phyloP scores from a whole-genome alignment of 2,888 invertebrate genomes.

The Ichneumoninae sp. region DNA sequence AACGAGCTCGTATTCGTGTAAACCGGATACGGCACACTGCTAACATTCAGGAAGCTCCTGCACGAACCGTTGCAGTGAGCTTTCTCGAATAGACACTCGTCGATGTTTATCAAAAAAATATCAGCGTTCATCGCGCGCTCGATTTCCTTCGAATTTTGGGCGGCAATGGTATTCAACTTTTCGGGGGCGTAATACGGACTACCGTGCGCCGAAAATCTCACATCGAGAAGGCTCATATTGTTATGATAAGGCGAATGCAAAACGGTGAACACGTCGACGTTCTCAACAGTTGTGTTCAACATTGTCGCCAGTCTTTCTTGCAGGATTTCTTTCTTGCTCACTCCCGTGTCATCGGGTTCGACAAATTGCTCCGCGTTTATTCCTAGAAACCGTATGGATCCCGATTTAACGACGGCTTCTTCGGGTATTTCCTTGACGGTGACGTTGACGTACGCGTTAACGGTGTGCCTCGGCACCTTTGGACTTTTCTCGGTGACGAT shows the following conservation, averaged over 20 bases:
- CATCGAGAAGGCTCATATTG: constrained; percentile 89
- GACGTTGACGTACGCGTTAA: constrained; percentile 94
- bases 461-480: constrained; percentile 85
- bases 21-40: constrained; percentile 91
- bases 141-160: constrained; percentile 89
- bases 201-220: constrained; percentile 96
- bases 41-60: constrained; percentile 90
- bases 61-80: constrained; percentile 91
- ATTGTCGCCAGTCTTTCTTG: constrained; percentile 88
- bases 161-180: constrained; percentile 94
- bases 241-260: constrained; percentile 89
- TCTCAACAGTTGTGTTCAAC: constrained; percentile 91
- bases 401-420: constrained; percentile 96
- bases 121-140: constrained; percentile 90
- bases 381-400: constrained; percentile 94
- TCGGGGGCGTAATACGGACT: constrained; percentile 96
- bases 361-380: constrained; percentile 95
- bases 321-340: constrained; percentile 91
- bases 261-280: constrained; percentile 97
- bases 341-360: constrained; percentile 86
- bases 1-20: constrained; percentile 97
- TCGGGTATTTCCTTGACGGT: constrained; percentile 95
- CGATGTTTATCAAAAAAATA: constrained; percentile 95
- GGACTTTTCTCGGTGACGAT: constrained; percentile 89
- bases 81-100: constrained; percentile 93